Evolutionary conservation across 2,888 invertebrate genomes (phyloP), one percentile per base, ranked within the genome.

Genomic region (Diarsia brunnea): DNA sequence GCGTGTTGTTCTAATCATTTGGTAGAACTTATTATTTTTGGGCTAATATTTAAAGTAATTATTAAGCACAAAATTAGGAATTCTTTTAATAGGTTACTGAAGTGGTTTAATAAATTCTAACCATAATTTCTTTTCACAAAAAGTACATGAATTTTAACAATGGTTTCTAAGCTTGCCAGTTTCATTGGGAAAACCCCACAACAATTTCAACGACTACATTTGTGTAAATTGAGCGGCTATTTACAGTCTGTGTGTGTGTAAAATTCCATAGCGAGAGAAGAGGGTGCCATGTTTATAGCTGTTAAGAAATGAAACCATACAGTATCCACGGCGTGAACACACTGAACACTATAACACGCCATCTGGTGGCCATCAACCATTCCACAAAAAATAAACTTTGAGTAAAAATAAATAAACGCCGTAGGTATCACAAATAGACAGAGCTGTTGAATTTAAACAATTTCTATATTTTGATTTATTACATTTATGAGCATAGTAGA

Each of bases 291-390:
- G 95, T 95, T 95, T 95, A 94, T 92, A 91, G 91, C 89, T 92
- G 93, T 92, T 92, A 91, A 92, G 91, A 91, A 93, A 94, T 93
- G 93, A 94, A 94, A 93, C 94, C 94, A 93, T 94, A 92, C 94
- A 92, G 90, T 86, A 87, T 88, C 89, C 89, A 89, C 90, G 91
- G 90, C 89, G 90, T 90, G 90, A 93, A 91, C 84, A 79, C 73
- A 69, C 79, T 73, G 81, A 73, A 79, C 91, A 93, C 91, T 91
- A 91, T 92, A 92, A 91, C 89, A 85, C 93, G 94, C 95, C 96
- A 96, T 96, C 96, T 96, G 96, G 94, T 90, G 93, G 91, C 93
- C 92, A 95, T 96, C 95, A 95, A 93, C 90, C 91, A 93, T 92
- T 92, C 89, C 88, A 93, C 90, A 93, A 93, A 95, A 96, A 95